Percentiles rank a stretch among this genome's conserved stretches.
Conservation (phyloP, 2,113 vertebrate genomes). For the Neogobius melanostomus region DNA sequence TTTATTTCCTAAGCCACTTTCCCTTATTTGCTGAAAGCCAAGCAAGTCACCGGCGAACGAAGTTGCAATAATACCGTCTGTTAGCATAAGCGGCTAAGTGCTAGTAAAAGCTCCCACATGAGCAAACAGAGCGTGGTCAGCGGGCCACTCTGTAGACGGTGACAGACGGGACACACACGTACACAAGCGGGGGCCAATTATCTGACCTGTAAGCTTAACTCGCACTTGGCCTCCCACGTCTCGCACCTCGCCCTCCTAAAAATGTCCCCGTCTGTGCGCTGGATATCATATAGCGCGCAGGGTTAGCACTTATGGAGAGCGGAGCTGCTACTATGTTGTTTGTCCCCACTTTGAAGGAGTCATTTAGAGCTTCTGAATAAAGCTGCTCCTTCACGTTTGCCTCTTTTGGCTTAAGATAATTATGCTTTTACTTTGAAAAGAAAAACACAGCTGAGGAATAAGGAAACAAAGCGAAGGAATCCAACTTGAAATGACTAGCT, state of each 20-base stretch:
- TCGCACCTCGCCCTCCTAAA: constrained; percentile 23
- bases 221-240: constrained; percentile 9
- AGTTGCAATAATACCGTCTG: not conserved
- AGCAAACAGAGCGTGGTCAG: constrained; percentile 50
- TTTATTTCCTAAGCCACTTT: too few relatives aligned
- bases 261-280: constrained; percentile 14
- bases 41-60: too few relatives aligned
- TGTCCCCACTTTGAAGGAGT: not conserved
- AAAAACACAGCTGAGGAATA: not conserved
- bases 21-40: too few relatives aligned
- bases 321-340: not conserved
- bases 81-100: constrained; percentile 37
- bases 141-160: constrained; percentile 42
- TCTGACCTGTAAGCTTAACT: constrained; percentile 44
- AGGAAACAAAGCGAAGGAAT: not conserved
- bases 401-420: not conserved
- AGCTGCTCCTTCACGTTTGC: not conserved
- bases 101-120: constrained; percentile 59
- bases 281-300: constrained; percentile 2
- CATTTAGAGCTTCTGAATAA: not conserved
- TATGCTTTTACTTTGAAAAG: not conserved
- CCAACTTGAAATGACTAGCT: too few relatives aligned
- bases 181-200: constrained; percentile 46
- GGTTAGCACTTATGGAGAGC: not conserved
- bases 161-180: constrained; percentile 54